Evolutionary conservation across 2,113 vertebrate species (phyloP).

Genomic region (Muscicapa adusta): DNA sequence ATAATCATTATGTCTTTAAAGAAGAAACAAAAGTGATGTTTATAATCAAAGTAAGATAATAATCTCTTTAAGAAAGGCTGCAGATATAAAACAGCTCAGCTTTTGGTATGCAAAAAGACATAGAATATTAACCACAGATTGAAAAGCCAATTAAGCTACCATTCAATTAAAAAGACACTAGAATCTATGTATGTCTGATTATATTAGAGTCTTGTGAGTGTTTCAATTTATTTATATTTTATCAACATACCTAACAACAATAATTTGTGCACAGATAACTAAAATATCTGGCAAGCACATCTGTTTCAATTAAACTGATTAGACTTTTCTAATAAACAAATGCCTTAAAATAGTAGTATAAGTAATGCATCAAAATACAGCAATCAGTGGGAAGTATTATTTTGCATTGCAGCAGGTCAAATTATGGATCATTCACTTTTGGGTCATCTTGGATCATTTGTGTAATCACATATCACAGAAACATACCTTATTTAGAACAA

Average conservation of each 20-base stretch:
- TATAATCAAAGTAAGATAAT: background rate
- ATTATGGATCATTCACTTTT: background rate
- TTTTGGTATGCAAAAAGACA: background rate
- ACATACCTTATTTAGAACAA: background rate
- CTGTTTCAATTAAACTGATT: conserved; percentile 13
- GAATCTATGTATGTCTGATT: background rate
- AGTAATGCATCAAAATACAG: background rate
- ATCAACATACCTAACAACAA: background rate
- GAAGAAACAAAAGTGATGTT: background rate
- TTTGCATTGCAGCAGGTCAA: background rate
- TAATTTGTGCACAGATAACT: background rate
- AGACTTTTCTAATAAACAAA: background rate
- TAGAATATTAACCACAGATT: background rate
- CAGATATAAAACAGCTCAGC: background rate
- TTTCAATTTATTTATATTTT: background rate
- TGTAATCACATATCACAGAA: background rate
- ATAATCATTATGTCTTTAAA: background rate
- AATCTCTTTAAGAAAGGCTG: background rate
- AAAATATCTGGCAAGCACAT: background rate
- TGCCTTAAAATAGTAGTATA: background rate
- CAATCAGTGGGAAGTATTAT: background rate
- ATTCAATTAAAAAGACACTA: background rate
- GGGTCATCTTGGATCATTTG: background rate
- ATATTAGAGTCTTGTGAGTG: background rate
- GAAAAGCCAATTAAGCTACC: background rate